phyloP scores from a whole-genome alignment of 2,888 invertebrate genomes.

The Papilio elwesi region DNA sequence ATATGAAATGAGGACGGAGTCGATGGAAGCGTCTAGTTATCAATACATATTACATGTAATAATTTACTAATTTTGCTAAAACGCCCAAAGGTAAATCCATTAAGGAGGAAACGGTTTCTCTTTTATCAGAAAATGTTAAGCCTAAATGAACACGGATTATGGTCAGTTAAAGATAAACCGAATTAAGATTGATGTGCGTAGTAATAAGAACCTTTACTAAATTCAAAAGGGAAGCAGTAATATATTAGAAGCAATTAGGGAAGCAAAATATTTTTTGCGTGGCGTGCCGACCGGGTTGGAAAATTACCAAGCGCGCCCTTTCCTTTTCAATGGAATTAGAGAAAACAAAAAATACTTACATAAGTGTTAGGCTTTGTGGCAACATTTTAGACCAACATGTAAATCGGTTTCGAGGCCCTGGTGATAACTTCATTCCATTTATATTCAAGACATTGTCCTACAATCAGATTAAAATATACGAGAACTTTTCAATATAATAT shows the following conservation, averaged over 20 bases:
- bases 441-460: too few species aligned
- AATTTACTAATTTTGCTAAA: not conserved
- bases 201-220: not conserved
- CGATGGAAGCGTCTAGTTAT: too few species aligned
- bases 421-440: too few species aligned
- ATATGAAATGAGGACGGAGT: too few species aligned
- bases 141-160: not conserved
- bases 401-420: too few species aligned
- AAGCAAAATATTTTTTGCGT: not conserved
- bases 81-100: not conserved
- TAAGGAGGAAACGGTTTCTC: not conserved
- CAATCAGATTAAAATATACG: too few species aligned
- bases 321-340: conserved; percentile 3
- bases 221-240: not conserved
- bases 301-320: not conserved
- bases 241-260: not conserved
- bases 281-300: not conserved
- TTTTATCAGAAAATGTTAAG: not conserved
- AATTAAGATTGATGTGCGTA: conserved; percentile 3
- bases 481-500: too few species aligned
- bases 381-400: too few species aligned
- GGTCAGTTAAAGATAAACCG: conserved; percentile 9
- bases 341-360: not conserved
- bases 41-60: too few species aligned
- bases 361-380: too few species aligned